A percentile compares a stretch with the other conserved stretches of the same genome.
phyloP scores from a whole-genome alignment of 2,113 vertebrate genomes.

The Calyptomena viridis region DNA sequence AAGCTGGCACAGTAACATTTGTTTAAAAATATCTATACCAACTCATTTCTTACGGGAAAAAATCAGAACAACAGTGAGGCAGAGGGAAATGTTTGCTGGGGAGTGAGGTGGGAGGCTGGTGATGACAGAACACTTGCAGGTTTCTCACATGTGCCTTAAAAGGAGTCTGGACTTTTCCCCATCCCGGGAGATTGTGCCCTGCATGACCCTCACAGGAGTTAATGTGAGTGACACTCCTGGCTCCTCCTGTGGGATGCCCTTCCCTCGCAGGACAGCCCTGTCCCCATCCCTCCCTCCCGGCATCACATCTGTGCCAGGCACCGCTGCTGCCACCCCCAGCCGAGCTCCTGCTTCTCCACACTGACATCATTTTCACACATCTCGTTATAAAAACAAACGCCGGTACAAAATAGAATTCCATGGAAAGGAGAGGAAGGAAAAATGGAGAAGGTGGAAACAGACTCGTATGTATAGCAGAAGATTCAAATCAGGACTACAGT shows the following conservation, averaged over 20 bases:
- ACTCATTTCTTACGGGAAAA: not conserved
- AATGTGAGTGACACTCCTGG: not conserved
- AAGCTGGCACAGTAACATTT: too few species aligned
- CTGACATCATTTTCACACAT: not conserved
- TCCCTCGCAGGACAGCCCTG: not conserved
- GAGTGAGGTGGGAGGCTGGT: not conserved
- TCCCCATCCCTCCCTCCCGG: not conserved
- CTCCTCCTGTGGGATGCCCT: not conserved
- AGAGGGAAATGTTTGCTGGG: not conserved
- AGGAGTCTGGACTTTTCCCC: too few species aligned
- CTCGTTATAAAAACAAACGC: not conserved
- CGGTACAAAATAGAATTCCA: not conserved
- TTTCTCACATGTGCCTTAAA: not conserved
- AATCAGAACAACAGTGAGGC: not conserved
- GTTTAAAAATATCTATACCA: not conserved
- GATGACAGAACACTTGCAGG: not conserved
- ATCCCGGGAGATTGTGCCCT: not conserved
- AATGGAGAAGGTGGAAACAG: not conserved
- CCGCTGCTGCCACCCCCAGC: not conserved
- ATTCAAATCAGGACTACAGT: not conserved
- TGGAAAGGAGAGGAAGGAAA: not conserved
- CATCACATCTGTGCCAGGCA: not conserved
- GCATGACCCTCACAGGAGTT: not conserved
- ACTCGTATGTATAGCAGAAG: not conserved
- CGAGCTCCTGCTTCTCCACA: fast-evolving